A percentile compares a stretch with the other conserved stretches of the same genome.
Conservation (phyloP, 2,888 invertebrate genomes). For the Phalera bucephala region DNA sequence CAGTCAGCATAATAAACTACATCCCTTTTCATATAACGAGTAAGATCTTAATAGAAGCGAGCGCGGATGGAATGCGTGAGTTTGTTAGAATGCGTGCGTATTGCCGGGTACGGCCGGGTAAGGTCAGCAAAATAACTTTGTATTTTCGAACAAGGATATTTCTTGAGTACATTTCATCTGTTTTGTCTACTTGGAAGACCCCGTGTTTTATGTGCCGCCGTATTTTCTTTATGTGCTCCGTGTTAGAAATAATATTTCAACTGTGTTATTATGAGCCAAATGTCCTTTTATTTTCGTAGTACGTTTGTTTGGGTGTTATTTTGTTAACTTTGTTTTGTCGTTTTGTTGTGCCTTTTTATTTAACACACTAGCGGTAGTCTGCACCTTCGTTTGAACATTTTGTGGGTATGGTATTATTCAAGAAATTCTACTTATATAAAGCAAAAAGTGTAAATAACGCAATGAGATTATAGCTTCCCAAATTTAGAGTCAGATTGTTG, state of each 20-base stretch:
- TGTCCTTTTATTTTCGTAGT: too few species aligned
- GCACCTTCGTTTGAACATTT: too few species aligned
- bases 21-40: slow-evolving; percentile 33
- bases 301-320: too few species aligned
- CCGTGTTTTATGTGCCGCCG: neutral
- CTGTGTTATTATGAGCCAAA: neutral
- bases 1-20: slow-evolving; percentile 32
- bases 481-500: too few species aligned
- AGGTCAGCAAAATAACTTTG: slow-evolving; percentile 24
- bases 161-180: slow-evolving; percentile 20
- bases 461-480: too few species aligned
- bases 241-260: slow-evolving; percentile 1
- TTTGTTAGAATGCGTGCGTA: slow-evolving; percentile 20
- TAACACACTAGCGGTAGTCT: too few species aligned
- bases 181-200: slow-evolving; percentile 10
- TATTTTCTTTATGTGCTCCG: neutral
- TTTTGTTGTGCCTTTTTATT: too few species aligned
- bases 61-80: slow-evolving; percentile 20
- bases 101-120: neutral
- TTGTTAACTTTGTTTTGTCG: too few species aligned
- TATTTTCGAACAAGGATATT: slow-evolving; percentile 21
- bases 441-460: too few species aligned
- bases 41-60: slow-evolving; percentile 33
- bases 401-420: too few species aligned
- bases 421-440: too few species aligned